A percentile compares a stretch with the other conserved stretches of the same genome.
Conservation (phyloP, 2,113 vertebrate species). For the Budorcas taxicolor region DNA sequence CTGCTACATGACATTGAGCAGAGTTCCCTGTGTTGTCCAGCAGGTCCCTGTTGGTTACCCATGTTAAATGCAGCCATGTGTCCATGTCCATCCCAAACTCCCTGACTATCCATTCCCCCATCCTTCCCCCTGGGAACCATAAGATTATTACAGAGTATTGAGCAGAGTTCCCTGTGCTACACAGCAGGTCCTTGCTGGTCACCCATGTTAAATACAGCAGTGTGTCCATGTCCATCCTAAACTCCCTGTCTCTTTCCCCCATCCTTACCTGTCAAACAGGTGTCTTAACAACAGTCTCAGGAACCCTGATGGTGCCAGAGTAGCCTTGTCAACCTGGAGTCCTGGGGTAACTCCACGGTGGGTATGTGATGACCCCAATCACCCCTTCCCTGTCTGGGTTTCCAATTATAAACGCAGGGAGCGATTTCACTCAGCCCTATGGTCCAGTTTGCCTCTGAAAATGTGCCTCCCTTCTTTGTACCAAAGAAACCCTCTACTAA, state of each 20-base stretch:
- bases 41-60: neutral
- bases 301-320: too few species aligned
- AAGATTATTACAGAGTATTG: neutral
- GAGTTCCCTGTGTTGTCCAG: neutral
- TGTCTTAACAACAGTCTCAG: neutral
- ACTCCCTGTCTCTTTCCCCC: neutral
- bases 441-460: neutral
- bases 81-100: fast-evolving
- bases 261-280: neutral
- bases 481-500: neutral
- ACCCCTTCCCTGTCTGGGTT: neutral
- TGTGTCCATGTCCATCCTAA: neutral
- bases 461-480: neutral
- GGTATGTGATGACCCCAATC: neutral
- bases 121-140: fast-evolving
- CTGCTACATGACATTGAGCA: neutral
- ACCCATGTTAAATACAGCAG: fast-evolving
- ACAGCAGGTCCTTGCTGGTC: neutral
- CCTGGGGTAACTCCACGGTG: fast-evolving
- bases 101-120: fast-evolving
- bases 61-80: fast-evolving
- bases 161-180: neutral
- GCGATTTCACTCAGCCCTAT: too few species aligned
- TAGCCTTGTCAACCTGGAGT: fast-evolving
- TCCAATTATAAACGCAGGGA: neutral